A percentile compares a stretch with the other conserved stretches of the same genome.
phyloP scores from a whole-genome alignment of 2,797 vertebrate species.

The Phataginus tetradactyla region DNA sequence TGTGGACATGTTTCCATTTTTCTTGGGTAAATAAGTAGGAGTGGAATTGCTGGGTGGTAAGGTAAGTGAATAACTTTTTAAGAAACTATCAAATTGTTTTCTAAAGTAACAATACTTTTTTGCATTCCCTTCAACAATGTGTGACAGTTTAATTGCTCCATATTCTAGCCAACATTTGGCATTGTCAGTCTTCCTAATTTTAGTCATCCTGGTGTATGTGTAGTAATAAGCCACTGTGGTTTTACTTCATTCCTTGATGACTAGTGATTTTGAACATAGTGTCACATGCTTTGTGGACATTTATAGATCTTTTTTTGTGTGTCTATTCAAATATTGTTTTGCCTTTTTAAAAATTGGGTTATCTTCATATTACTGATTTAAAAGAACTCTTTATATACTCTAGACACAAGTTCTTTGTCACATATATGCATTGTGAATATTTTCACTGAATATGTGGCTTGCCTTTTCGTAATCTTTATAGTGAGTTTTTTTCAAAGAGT shows the following conservation, averaged over 20 bases:
- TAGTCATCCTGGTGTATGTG: not conserved
- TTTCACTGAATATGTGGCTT: not conserved
- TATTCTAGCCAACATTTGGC: not conserved
- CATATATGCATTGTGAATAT: not conserved
- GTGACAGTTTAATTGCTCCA: not conserved
- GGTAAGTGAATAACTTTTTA: not conserved
- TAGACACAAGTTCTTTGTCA: not conserved
- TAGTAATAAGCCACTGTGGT: not conserved
- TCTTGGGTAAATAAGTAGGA: slow-evolving; percentile 11
- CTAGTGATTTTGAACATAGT: not conserved
- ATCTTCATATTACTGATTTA: not conserved
- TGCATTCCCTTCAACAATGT: not conserved
- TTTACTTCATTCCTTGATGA: slow-evolving; percentile 26
- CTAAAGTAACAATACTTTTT: not conserved
- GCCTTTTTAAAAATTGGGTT: not conserved
- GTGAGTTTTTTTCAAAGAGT: not conserved
- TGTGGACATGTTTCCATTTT: slow-evolving; percentile 19
- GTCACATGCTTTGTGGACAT: not conserved
- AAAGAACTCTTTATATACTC: not conserved
- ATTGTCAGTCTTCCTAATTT: not conserved
- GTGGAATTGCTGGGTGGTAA: not conserved
- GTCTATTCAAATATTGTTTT: not conserved
- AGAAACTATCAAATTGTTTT: slow-evolving; percentile 36
- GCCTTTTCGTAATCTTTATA: not conserved
- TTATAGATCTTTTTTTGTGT: not conserved